phyloP scores from a whole-genome alignment of 2,797 vertebrate genomes.

The Acanthurus tractus region DNA sequence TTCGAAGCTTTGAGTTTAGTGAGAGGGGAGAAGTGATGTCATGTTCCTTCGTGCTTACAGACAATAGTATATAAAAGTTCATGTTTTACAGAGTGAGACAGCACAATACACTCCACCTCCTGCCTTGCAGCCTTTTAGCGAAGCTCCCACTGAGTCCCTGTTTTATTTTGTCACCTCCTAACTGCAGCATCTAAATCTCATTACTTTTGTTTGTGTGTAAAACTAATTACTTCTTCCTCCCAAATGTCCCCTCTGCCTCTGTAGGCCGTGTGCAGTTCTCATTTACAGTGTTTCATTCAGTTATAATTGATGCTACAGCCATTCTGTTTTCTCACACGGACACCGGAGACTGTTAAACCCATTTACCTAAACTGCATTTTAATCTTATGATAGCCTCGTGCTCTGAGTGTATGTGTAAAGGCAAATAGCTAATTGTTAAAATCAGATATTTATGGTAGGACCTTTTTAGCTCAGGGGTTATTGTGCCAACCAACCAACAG shows the following conservation, averaged over 20 bases:
- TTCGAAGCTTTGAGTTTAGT: no score
- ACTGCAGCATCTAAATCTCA: background rate
- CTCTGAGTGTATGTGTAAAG: background rate
- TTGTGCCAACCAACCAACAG: background rate
- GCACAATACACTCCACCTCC: constrained; percentile 10
- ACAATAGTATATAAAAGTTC: background rate
- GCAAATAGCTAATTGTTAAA: background rate
- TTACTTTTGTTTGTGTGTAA: constrained; percentile 20
- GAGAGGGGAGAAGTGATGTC: background rate
- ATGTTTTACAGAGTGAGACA: background rate
- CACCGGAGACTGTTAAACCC: background rate
- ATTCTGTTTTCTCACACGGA: constrained; percentile 1
- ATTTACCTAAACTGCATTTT: background rate
- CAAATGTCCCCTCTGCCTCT: constrained; percentile 4
- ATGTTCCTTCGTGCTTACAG: background rate
- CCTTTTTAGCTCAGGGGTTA: background rate
- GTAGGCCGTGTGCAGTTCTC: background rate
- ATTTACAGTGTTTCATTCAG: constrained; percentile 20
- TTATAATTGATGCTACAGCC: constrained; percentile 17
- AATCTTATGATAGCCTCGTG: background rate
- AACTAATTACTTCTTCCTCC: constrained; percentile 20
- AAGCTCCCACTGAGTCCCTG: background rate
- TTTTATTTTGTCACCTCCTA: constrained; percentile 6
- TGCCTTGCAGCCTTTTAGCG: constrained; percentile 20
- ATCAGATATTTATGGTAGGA: background rate